A percentile compares a stretch with the other conserved stretches of the same genome.
phyloP scores from a whole-genome alignment of 2,797 vertebrate species.

The Capromys pilorides region DNA sequence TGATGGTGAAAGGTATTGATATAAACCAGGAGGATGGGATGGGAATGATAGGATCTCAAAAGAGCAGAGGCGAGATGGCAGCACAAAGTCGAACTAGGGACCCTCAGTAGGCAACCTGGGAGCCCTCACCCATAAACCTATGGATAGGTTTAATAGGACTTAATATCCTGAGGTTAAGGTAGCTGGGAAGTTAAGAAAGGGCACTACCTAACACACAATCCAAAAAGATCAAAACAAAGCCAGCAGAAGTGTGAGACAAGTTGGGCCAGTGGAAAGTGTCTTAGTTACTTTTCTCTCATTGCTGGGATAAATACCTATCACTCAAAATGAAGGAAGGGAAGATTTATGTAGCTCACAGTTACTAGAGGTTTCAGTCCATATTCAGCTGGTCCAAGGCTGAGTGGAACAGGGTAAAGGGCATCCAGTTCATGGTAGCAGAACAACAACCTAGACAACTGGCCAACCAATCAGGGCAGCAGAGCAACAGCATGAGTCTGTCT shows the following conservation, averaged over 20 bases:
- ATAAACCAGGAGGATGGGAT: background rate
- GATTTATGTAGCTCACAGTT: no score
- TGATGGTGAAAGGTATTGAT: background rate
- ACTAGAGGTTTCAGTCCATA: no score
- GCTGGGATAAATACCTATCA: no score
- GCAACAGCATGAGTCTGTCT: no score
- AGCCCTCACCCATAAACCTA: background rate
- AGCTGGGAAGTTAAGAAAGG: background rate
- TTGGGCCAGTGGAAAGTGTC: background rate
- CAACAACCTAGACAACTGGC: no score
- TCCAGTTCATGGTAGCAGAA: no score
- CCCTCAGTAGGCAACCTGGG: background rate
- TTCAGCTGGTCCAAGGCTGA: no score
- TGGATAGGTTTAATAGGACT: background rate
- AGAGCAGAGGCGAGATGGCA: background rate
- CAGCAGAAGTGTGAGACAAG: background rate
- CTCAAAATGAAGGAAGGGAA: no score
- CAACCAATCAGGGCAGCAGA: no score
- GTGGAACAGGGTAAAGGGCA: no score
- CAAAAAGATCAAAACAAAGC: background rate
- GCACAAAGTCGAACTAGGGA: background rate
- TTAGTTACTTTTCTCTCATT: no score
- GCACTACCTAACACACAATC: background rate
- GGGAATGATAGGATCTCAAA: background rate
- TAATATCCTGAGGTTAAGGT: background rate